Percentiles rank a stretch among this genome's conserved stretches.
Evolutionary conservation across 2,113 vertebrate species (phyloP).

Genomic region (Mobula hypostoma): DNA sequence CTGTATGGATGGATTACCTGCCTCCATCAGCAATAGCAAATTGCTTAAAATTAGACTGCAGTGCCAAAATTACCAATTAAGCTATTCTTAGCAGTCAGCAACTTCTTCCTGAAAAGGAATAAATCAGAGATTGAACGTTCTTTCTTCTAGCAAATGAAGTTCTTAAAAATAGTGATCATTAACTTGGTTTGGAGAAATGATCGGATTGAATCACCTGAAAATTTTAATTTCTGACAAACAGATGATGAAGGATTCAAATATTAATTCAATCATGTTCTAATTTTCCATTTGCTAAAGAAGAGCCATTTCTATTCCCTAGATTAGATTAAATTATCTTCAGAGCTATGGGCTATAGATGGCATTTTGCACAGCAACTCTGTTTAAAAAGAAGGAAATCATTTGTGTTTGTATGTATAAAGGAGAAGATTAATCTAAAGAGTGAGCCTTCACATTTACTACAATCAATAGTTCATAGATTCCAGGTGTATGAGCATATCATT

Average conservation of each 20-base stretch:
- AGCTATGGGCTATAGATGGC: not conserved
- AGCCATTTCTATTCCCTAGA: not conserved
- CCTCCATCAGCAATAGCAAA: not conserved
- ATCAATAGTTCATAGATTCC: not conserved
- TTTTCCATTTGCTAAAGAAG: not conserved
- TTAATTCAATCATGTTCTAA: constrained; percentile 12
- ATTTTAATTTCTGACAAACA: not conserved
- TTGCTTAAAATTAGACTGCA: not conserved
- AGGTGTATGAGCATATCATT: not conserved
- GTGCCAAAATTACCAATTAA: not conserved
- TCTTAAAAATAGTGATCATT: constrained; percentile 23
- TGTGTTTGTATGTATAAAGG: not conserved
- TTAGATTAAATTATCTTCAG: constrained; percentile 6
- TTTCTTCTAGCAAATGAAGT: not conserved
- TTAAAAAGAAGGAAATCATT: not conserved
- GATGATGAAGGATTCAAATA: not conserved
- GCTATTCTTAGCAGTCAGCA: not conserved
- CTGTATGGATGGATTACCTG: not conserved
- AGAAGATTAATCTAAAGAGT: not conserved
- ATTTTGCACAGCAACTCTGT: not conserved
- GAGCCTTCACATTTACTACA: not conserved
- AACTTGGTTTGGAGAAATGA: constrained; percentile 7
- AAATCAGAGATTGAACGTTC: not conserved
- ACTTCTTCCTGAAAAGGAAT: not conserved
- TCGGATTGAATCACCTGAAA: constrained; percentile 1